A percentile compares a stretch with the other conserved stretches of the same genome.
phyloP scores from a whole-genome alignment of 2,797 vertebrate genomes.

The Pyrrhura leucotis region DNA sequence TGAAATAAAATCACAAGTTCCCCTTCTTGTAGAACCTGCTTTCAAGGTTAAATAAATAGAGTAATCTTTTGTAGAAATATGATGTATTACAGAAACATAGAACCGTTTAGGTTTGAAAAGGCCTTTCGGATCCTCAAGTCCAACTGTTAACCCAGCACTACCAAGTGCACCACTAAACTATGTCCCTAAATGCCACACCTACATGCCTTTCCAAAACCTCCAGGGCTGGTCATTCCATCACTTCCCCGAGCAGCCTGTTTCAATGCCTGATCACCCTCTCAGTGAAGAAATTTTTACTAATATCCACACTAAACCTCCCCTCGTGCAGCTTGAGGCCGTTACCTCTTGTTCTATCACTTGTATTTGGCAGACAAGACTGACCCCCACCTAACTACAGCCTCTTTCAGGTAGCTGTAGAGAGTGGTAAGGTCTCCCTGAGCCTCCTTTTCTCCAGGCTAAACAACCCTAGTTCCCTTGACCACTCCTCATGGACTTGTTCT shows the following conservation, averaged over 20 bases:
- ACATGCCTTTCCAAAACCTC: neutral
- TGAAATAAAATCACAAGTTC: neutral
- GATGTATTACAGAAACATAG: neutral
- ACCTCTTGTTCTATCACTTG: neutral
- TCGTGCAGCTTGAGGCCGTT: neutral
- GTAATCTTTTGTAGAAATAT: neutral
- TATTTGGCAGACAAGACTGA: neutral
- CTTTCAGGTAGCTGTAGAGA: neutral
- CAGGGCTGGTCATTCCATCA: neutral
- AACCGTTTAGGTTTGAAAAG: neutral
- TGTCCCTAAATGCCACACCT: neutral
- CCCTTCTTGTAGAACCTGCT: neutral
- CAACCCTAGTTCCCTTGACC: neutral
- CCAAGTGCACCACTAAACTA: neutral
- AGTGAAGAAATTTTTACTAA: neutral
- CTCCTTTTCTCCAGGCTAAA: neutral
- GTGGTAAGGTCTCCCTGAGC: neutral
- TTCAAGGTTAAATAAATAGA: neutral
- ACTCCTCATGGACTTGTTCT: neutral
- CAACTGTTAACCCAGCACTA: neutral
- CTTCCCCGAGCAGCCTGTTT: neutral
- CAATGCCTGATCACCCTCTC: neutral
- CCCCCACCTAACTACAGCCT: neutral
- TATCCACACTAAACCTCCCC: neutral
- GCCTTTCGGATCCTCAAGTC: neutral